These are phyloP conservation scores for Carpatolechia fugitivella DNA, from an alignment of 2,888 invertebrate species.

Conservation along the genomic window DNA sequence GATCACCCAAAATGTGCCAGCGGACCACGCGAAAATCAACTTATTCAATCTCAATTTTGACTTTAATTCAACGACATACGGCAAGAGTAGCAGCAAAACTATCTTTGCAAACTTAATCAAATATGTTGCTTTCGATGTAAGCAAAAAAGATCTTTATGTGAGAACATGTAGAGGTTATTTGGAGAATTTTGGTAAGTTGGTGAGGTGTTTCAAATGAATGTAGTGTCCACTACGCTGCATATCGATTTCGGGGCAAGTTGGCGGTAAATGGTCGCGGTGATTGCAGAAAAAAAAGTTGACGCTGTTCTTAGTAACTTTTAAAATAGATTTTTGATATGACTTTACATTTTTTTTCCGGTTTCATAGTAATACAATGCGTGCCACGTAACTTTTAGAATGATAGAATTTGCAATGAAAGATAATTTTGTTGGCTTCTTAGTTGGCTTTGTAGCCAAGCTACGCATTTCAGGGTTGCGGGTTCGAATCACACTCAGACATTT, in stretches of 20 bases:
- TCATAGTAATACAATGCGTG: too few species aligned
- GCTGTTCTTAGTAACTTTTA: background rate
- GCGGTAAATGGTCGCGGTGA: slow-evolving; percentile 32
- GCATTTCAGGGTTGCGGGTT: too few species aligned
- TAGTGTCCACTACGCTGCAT: slow-evolving; percentile 41
- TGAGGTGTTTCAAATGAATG: slow-evolving; percentile 34
- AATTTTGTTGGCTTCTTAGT: too few species aligned
- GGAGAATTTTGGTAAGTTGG: slow-evolving; percentile 12
- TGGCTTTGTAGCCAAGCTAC: too few species aligned
- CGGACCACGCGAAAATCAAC: slow-evolving; percentile 17
- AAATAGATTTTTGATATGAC: background rate
- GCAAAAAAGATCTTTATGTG: slow-evolving; percentile 20
- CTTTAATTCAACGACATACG: slow-evolving; percentile 15
- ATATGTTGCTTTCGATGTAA: slow-evolving; percentile 6
- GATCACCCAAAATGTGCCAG: slow-evolving; percentile 47
- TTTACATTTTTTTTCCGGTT: too few species aligned
- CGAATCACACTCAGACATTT: too few species aligned
- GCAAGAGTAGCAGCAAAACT: slow-evolving; percentile 7
- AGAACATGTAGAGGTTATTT: slow-evolving; percentile 11
- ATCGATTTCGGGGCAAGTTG: slow-evolving; percentile 37
- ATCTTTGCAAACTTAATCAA: slow-evolving; percentile 19
- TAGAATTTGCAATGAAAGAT: too few species aligned
- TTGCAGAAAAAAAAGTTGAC: slow-evolving; percentile 14
- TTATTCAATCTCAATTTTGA: slow-evolving; percentile 11
- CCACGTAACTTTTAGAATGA: too few species aligned